Evolutionary conservation across 2,797 vertebrate species (phyloP).

Genomic region (Luscinia megarhynchos): DNA sequence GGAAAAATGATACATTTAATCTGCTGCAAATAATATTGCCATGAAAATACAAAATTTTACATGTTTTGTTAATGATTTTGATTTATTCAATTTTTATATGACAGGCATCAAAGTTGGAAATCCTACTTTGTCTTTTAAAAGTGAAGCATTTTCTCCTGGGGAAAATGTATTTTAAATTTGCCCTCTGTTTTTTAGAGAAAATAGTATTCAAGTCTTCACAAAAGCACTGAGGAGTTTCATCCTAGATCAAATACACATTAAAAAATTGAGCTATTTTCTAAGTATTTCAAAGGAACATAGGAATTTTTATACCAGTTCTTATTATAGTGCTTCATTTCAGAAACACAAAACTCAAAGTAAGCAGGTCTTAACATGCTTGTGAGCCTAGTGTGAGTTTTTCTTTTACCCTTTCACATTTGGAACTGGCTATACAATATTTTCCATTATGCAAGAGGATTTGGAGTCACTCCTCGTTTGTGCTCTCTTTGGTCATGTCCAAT

Average conservation of each 20-base stretch:
- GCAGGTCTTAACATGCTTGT: background rate
- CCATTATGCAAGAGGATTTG: slow-evolving; percentile 35
- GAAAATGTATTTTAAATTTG: background rate
- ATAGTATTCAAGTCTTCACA: background rate
- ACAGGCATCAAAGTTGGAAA: background rate
- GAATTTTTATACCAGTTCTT: slow-evolving; percentile 3
- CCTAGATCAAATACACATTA: background rate
- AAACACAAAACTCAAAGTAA: background rate
- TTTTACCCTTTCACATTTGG: slow-evolving; percentile 21
- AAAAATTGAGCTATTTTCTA: background rate
- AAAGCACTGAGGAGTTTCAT: background rate
- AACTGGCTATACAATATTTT: slow-evolving; percentile 24
- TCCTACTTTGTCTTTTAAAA: background rate
- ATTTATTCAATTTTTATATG: background rate
- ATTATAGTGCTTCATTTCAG: background rate
- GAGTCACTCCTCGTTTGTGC: background rate
- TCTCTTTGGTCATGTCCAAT: slow-evolving; percentile 46
- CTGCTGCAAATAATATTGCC: background rate
- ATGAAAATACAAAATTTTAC: background rate
- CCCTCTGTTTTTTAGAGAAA: background rate
- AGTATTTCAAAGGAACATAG: background rate
- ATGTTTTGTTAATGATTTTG: background rate
- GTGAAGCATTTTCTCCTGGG: background rate
- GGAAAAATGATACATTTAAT: background rate
- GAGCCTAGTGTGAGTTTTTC: background rate